These are phyloP conservation scores for Cygnus buccinator DNA, from an alignment of 2,113 vertebrate genomes.

Conservation along the genomic window DNA sequence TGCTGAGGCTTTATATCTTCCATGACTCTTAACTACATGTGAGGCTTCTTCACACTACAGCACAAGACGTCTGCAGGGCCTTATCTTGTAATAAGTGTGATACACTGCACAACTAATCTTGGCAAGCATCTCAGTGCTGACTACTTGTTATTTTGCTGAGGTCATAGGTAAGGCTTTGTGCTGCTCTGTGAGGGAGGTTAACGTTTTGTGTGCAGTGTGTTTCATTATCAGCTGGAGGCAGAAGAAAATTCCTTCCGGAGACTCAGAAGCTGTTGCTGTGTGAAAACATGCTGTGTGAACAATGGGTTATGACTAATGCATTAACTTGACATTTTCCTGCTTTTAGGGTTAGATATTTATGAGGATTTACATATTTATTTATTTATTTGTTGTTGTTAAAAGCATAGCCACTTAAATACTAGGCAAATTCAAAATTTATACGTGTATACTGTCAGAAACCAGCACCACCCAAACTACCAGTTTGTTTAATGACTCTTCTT, in stretches of 20 bases:
- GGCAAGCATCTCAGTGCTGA: background rate
- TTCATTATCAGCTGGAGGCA: constrained; percentile 52
- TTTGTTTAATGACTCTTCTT: background rate
- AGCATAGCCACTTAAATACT: background rate
- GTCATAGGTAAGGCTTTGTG: background rate
- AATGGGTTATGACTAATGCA: background rate
- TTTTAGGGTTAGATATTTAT: background rate
- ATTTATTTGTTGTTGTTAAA: background rate
- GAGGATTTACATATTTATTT: background rate
- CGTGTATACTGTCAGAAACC: background rate
- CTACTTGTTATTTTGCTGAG: constrained; percentile 39
- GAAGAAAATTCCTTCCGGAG: constrained; percentile 34
- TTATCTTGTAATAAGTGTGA: background rate
- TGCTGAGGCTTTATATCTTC: background rate
- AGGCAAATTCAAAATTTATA: background rate
- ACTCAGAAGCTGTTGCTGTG: background rate
- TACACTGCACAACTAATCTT: background rate
- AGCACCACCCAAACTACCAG: background rate
- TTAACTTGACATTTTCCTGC: constrained; percentile 1
- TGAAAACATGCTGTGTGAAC: constrained; percentile 37
- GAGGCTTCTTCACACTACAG: background rate
- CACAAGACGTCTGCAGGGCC: background rate
- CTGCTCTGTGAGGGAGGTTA: background rate
- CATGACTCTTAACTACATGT: background rate
- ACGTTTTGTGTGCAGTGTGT: background rate